Conservation (phyloP, 2,888 invertebrate species). For the Drosophila macrospina region DNA sequence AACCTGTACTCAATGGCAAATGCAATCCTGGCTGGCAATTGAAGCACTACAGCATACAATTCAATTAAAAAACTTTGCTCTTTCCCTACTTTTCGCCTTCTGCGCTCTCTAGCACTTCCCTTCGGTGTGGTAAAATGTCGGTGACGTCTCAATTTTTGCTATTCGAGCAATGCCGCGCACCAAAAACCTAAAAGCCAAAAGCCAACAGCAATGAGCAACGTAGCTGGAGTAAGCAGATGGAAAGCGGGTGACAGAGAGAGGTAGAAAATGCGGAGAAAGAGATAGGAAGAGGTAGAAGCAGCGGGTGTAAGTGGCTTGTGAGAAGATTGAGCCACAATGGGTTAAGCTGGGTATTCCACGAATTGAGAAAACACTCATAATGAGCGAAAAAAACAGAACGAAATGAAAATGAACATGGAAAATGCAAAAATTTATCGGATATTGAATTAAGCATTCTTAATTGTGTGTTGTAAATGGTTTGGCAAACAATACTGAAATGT, state of each 20-base stretch:
- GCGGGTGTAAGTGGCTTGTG: constrained; percentile 1
- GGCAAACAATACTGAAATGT: too few species aligned
- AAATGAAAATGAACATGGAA: too few species aligned
- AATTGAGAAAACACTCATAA: constrained; percentile 1
- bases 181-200: constrained; percentile 54
- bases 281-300: background rate
- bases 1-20: constrained; percentile 5
- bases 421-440: background rate
- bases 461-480: too few species aligned
- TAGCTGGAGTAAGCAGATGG: constrained; percentile 9
- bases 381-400: background rate
- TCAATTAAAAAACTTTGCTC: constrained; percentile 71
- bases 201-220: constrained; percentile 46
- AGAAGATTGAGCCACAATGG: constrained; percentile 37
- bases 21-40: constrained; percentile 48
- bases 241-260: constrained; percentile 7
- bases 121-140: constrained; percentile 55
- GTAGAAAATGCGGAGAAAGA: constrained; percentile 10
- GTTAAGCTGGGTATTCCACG: background rate
- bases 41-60: constrained; percentile 73
- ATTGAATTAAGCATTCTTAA: too few species aligned
- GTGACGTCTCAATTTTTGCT: constrained; percentile 74
- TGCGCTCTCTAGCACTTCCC: constrained; percentile 35
- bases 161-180: constrained; percentile 46
- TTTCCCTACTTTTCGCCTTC: constrained; percentile 17